Evolutionary conservation across 2,888 invertebrate genomes (phyloP).

Genomic region (Disparrhopalites patrizii): DNA sequence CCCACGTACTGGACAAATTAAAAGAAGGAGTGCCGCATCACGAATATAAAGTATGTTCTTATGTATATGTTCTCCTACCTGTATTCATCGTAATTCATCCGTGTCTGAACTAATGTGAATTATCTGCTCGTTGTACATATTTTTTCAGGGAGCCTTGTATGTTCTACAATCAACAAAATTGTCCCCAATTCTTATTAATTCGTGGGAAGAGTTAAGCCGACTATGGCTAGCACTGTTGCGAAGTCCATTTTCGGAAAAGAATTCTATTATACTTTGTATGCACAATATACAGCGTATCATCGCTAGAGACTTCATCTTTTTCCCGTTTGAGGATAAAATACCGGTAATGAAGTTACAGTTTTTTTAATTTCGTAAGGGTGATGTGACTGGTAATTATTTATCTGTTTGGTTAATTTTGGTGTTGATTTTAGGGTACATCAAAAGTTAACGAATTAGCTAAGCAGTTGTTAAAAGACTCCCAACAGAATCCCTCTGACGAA

Average conservation of each 20-base stretch:
- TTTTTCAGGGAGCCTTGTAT: slow-evolving; percentile 66
- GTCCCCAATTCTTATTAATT: slow-evolving; percentile 44
- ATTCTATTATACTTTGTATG: slow-evolving; percentile 63
- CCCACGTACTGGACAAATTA: slow-evolving; percentile 42
- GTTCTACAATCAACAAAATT: slow-evolving; percentile 65
- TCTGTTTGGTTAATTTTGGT: too few species aligned
- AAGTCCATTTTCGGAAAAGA: slow-evolving; percentile 79
- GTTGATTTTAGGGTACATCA: slow-evolving; percentile 4
- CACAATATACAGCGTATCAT: slow-evolving; percentile 50
- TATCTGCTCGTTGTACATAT: too few species aligned
- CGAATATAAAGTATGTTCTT: slow-evolving; percentile 43
- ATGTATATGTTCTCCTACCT: too few species aligned
- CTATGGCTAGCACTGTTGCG: slow-evolving; percentile 76
- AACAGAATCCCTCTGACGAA: neutral
- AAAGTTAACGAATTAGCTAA: neutral
- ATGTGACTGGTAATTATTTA: too few species aligned
- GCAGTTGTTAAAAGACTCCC: slow-evolving; percentile 4
- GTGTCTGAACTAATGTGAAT: neutral
- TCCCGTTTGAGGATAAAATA: slow-evolving; percentile 37
- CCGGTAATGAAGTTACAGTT: too few species aligned
- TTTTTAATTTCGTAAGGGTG: too few species aligned
- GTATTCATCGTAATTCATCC: neutral
- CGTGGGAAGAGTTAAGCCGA: slow-evolving; percentile 67
- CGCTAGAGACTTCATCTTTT: slow-evolving; percentile 44
- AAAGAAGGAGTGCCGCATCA: slow-evolving; percentile 46